Evolutionary conservation across 2,797 vertebrate species (phyloP).

Genomic region (Scleropages formosus): DNA sequence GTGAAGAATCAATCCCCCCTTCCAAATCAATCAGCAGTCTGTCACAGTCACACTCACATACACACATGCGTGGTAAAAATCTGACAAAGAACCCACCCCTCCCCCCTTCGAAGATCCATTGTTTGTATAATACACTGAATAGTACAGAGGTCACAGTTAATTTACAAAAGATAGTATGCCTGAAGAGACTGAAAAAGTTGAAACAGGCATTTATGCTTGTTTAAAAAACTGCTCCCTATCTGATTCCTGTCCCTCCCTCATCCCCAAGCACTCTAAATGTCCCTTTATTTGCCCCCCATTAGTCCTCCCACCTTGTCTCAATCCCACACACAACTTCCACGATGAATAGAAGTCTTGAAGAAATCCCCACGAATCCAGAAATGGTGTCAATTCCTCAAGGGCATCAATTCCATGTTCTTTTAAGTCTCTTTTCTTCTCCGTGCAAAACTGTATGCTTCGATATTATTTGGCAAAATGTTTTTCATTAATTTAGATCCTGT

Average conservation of each 20-base stretch:
- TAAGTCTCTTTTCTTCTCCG: slow-evolving; percentile 48
- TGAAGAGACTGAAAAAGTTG: slow-evolving; percentile 60
- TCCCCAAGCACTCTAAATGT: slow-evolving; percentile 32
- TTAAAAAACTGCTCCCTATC: slow-evolving; percentile 43
- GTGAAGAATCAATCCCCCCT: slow-evolving; percentile 28
- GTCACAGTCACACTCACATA: slow-evolving; percentile 53
- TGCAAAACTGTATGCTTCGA: slow-evolving; percentile 51
- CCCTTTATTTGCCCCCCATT: slow-evolving; percentile 44
- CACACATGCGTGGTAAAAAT: slow-evolving; percentile 63
- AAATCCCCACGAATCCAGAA: slow-evolving; percentile 50
- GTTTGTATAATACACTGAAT: slow-evolving; percentile 69
- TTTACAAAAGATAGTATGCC: slow-evolving; percentile 71
- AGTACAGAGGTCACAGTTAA: slow-evolving; percentile 70
- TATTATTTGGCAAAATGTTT: slow-evolving; percentile 43
- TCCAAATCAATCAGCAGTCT: slow-evolving; percentile 23
- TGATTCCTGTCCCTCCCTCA: slow-evolving; percentile 32
- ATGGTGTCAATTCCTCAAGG: slow-evolving; percentile 43
- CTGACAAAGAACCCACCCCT: slow-evolving; percentile 49
- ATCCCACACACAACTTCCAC: slow-evolving; percentile 18
- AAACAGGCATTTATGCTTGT: slow-evolving; percentile 58
- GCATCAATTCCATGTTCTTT: slow-evolving; percentile 39
- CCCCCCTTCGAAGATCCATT: slow-evolving; percentile 59
- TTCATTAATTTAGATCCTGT: slow-evolving; percentile 36
- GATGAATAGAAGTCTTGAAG: slow-evolving; percentile 45
- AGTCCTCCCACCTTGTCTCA: slow-evolving; percentile 29